A percentile compares a stretch with the other conserved stretches of the same genome.
Evolutionary conservation across 2,113 vertebrate species (phyloP).

Genomic region (Notarius quadriscutis): DNA sequence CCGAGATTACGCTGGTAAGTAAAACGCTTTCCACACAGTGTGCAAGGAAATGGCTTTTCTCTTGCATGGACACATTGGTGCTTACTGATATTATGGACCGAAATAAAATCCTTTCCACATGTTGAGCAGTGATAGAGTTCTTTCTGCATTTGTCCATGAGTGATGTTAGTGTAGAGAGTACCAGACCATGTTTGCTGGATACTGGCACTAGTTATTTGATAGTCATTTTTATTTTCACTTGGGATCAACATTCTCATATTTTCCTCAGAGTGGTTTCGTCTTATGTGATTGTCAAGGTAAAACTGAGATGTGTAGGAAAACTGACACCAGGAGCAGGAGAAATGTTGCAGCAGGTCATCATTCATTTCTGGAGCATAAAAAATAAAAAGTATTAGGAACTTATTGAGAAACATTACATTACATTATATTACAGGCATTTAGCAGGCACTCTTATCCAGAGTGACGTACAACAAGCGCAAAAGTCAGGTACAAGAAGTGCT

Average conservation of each 20-base stretch:
- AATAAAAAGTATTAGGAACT: not conserved
- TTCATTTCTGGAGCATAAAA: not conserved
- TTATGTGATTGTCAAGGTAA: not conserved
- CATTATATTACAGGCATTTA: no score
- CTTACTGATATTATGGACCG: not conserved
- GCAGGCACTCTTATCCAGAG: no score
- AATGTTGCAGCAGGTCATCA: not conserved
- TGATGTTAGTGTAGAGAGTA: not conserved
- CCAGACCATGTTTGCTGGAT: not conserved
- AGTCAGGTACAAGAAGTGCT: no score
- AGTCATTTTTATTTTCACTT: not conserved
- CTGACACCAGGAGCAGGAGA: not conserved
- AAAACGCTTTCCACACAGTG: not conserved
- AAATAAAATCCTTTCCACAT: not conserved
- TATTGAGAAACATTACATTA: not conserved
- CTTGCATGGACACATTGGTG: not conserved
- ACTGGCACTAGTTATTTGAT: not conserved
- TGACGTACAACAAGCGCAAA: no score
- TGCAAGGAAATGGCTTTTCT: not conserved
- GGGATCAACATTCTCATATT: not conserved
- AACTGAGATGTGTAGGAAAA: not conserved
- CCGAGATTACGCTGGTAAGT: not conserved
- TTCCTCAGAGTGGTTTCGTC: not conserved
- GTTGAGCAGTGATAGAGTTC: not conserved
- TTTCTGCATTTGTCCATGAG: slow-evolving; percentile 5